Evolutionary conservation across 2,113 vertebrate species (phyloP).

Genomic region (Oryzias curvinotus): DNA sequence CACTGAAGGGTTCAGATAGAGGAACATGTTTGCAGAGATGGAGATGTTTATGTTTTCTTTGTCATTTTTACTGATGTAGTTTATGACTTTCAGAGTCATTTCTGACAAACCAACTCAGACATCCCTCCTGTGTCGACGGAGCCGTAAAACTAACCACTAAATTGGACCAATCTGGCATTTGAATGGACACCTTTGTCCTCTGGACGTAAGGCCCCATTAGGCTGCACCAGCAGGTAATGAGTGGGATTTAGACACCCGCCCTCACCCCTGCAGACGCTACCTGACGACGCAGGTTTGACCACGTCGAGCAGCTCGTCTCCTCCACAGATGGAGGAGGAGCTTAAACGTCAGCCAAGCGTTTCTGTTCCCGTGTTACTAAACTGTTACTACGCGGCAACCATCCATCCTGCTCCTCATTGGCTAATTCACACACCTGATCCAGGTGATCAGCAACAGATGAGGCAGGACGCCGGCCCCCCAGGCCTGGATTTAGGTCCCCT

Average conservation of each 20-base stretch:
- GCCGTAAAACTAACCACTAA: constrained; percentile 73
- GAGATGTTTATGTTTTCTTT: not conserved
- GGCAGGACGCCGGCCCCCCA: too few species aligned
- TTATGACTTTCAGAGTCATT: constrained; percentile 5
- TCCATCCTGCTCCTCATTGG: too few species aligned
- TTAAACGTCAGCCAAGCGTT: too few species aligned
- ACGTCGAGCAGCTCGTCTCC: too few species aligned
- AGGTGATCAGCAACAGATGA: too few species aligned
- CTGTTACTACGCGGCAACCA: too few species aligned
- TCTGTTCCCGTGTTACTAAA: too few species aligned
- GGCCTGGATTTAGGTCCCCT: too few species aligned
- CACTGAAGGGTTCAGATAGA: too few species aligned
- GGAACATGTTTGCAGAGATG: too few species aligned
- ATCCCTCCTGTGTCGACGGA: constrained; percentile 33
- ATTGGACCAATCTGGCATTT: constrained; percentile 73
- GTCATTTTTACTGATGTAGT: not conserved
- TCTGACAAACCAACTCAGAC: constrained; percentile 24
- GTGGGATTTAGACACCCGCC: constrained; percentile 49
- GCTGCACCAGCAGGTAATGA: constrained; percentile 63
- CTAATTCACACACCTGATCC: too few species aligned
- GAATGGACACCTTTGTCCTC: constrained; percentile 64
- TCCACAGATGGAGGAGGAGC: too few species aligned
- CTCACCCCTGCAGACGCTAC: constrained; percentile 11
- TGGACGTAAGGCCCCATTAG: constrained; percentile 56
- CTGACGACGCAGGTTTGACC: not conserved